A percentile compares a stretch with the other conserved stretches of the same genome.
phyloP scores from a whole-genome alignment of 2,888 invertebrate genomes.

The Cantharis rustica region DNA sequence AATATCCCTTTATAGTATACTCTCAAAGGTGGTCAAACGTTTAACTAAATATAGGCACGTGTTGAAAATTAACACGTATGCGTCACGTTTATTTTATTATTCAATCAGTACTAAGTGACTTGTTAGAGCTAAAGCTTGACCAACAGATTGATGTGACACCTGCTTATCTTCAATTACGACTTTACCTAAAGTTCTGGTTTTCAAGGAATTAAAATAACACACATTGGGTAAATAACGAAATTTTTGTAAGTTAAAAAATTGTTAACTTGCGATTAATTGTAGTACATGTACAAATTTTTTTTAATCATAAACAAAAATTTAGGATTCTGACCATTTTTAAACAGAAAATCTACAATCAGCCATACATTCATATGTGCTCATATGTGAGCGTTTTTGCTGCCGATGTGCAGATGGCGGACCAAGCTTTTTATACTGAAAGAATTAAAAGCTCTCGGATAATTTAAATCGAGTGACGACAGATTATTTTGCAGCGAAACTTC shows the following conservation, averaged over 20 bases:
- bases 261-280: background rate
- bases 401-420: constrained; percentile 45
- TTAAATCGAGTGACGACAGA: background rate
- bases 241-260: background rate
- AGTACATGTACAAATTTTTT: background rate
- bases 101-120: constrained; percentile 39
- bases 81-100: constrained; percentile 46
- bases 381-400: constrained; percentile 43
- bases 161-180: constrained; percentile 14
- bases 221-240: background rate
- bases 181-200: background rate
- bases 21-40: constrained; percentile 25
- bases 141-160: constrained; percentile 22
- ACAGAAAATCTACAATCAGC: constrained; percentile 12
- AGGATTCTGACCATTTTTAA: constrained; percentile 20
- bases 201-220: background rate
- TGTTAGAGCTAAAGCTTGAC: constrained; percentile 42
- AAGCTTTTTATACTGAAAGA: constrained; percentile 31
- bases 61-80: constrained; percentile 50
- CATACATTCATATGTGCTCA: constrained; percentile 26
- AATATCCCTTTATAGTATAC: background rate
- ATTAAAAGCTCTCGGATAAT: background rate
- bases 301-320: constrained; percentile 3
- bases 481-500: background rate
- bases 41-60: constrained; percentile 31